A percentile compares a stretch with the other conserved stretches of the same genome.
These are phyloP conservation scores for Neoscelio sp. DNA, from an alignment of 2,888 invertebrate species.

Conservation along the genomic window DNA sequence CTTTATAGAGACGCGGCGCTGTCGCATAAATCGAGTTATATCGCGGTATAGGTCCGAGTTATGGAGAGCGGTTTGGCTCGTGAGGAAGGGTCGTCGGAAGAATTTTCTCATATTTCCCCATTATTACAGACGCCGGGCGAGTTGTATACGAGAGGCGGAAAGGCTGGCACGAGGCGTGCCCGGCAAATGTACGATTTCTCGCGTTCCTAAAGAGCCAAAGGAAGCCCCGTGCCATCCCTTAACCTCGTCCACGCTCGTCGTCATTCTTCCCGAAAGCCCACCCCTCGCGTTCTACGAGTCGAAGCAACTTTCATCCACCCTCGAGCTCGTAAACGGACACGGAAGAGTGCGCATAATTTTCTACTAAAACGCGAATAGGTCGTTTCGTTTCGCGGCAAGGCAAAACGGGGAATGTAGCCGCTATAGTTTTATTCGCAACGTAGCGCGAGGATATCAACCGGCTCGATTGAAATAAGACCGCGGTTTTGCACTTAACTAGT, in stretches of 20 bases:
- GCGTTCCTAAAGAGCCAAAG: constrained; percentile 61
- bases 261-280: constrained; percentile 16
- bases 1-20: constrained; percentile 49
- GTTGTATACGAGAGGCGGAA: constrained; percentile 50
- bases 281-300: constrained; percentile 40
- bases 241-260: constrained; percentile 66
- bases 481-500: constrained; percentile 64
- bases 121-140: constrained; percentile 73
- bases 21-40: constrained; percentile 65
- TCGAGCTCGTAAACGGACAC: constrained; percentile 78
- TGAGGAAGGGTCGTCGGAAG: constrained; percentile 64
- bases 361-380: constrained; percentile 80
- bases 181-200: constrained; percentile 57
- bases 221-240: constrained; percentile 50
- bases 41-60: constrained; percentile 60
- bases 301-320: constrained; percentile 59
- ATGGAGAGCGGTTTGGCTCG: constrained; percentile 50
- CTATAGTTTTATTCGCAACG: constrained; percentile 46
- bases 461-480: constrained; percentile 71
- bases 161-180: constrained; percentile 52
- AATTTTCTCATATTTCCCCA: constrained; percentile 79
- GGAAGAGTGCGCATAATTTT: constrained; percentile 79
- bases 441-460: constrained; percentile 60
- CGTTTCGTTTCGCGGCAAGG: constrained; percentile 72
- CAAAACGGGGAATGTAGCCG: constrained; percentile 25